Percentiles rank a stretch among this genome's conserved stretches.
Conservation (phyloP, 92 coral and sea anemone genomes). For the Blastomussa wellsi region DNA sequence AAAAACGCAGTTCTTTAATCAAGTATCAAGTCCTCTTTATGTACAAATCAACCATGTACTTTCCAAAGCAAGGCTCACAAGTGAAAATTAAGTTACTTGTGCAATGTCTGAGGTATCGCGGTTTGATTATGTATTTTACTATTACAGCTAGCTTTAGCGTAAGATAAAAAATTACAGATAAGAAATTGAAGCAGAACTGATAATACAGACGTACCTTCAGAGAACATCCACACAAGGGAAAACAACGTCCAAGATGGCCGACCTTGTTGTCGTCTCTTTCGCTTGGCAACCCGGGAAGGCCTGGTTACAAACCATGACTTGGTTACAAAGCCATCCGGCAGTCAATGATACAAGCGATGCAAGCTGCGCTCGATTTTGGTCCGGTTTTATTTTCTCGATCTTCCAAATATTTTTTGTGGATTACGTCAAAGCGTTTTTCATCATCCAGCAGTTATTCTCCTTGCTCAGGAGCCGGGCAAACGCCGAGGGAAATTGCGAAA, state of each 20-base stretch:
- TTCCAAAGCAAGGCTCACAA: not conserved
- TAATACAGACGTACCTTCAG: constrained; percentile 15
- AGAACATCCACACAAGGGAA: not conserved
- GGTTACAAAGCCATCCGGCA: constrained; percentile 40
- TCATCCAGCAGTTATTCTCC: constrained; percentile 20
- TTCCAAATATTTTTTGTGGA: constrained; percentile 47
- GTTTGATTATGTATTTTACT: too few species aligned
- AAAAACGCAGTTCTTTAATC: not conserved
- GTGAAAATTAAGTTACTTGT: too few species aligned
- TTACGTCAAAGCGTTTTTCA: constrained; percentile 38
- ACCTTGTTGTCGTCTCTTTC: constrained; percentile 44
- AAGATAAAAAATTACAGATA: not conserved
- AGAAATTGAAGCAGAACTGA: not conserved
- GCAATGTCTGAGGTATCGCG: too few species aligned
- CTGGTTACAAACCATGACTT: constrained; percentile 50
- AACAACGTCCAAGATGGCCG: constrained; percentile 45
- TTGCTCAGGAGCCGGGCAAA: constrained; percentile 18
- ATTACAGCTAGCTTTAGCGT: not conserved
- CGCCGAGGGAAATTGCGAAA: constrained; percentile 55
- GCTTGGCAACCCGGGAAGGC: constrained; percentile 62
- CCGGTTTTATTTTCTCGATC: constrained; percentile 63
- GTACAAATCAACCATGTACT: too few species aligned
- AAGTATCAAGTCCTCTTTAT: not conserved
- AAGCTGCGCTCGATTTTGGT: constrained; percentile 50
- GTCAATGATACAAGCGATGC: constrained; percentile 25